Evolutionary conservation across 2,888 invertebrate genomes (phyloP).

Genomic region (Drosophila lutescens): DNA sequence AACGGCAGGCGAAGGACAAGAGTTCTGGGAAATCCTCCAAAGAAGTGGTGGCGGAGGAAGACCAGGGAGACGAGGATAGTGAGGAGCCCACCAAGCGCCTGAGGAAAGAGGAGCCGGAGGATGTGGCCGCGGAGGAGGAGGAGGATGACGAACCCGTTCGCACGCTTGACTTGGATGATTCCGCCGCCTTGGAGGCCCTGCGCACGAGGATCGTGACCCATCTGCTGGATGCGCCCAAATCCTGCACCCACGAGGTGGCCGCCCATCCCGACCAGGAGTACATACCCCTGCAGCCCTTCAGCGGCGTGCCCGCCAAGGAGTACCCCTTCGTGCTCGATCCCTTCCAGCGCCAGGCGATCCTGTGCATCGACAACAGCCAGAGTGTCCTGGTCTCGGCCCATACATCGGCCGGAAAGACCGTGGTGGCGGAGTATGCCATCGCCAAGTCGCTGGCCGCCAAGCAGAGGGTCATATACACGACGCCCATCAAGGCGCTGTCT

Average conservation of each 20-base stretch:
- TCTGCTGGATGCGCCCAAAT: constrained; percentile 94
- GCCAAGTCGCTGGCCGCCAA: constrained; percentile 96
- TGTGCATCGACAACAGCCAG: constrained; percentile 98
- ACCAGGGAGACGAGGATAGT: neutral
- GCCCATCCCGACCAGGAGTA: constrained; percentile 95
- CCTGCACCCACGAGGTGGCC: constrained; percentile 98
- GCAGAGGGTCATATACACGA: constrained; percentile 99
- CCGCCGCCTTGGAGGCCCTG: constrained; percentile 90
- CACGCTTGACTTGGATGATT: constrained; percentile 74
- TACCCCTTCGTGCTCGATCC: constrained; percentile 98
- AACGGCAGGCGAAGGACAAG: constrained; percentile 28
- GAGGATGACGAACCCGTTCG: constrained; percentile 25
- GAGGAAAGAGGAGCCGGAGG: constrained; percentile 13
- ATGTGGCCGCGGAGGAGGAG: constrained; percentile 1
- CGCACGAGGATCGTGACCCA: constrained; percentile 94
- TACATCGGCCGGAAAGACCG: constrained; percentile 99
- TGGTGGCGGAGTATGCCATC: constrained; percentile 98
- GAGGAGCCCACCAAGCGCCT: constrained; percentile 39
- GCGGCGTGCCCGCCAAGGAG: constrained; percentile 92
- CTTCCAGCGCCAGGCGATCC: constrained; percentile 98
- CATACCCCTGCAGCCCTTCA: constrained; percentile 86
- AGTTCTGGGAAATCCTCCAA: neutral
- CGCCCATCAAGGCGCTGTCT: constrained; percentile 99
- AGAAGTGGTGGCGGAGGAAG: neutral
- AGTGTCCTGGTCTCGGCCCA: constrained; percentile 99